phyloP scores from a whole-genome alignment of 2,888 invertebrate genomes.

The Eretmocerus hayati region DNA sequence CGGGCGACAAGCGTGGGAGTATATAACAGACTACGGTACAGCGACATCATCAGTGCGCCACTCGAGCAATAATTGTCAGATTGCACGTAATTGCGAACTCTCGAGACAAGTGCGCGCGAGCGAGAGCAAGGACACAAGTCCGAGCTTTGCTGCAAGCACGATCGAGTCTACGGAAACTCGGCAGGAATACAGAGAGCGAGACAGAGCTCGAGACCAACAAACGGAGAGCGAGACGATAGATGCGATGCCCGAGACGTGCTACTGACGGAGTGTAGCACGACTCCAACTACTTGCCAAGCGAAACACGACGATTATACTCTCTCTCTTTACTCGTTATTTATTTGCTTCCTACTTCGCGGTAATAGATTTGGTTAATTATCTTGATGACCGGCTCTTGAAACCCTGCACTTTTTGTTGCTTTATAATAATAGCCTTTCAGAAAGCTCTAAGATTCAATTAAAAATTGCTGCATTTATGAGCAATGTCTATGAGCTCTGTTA shows the following conservation, averaged over 20 bases:
- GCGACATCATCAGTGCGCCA: slow-evolving; percentile 23
- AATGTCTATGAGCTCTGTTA: too few species aligned
- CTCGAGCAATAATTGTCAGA: slow-evolving; percentile 40
- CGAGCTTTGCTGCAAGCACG: slow-evolving; percentile 14
- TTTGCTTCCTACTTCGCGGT: too few species aligned
- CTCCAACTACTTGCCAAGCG: slow-evolving; percentile 19
- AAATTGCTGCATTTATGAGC: too few species aligned
- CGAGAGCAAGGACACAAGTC: slow-evolving; percentile 19
- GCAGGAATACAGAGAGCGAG: slow-evolving; percentile 11
- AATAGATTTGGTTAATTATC: too few species aligned
- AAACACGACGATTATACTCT: too few species aligned
- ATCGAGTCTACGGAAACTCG: slow-evolving; percentile 17
- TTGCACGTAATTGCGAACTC: slow-evolving; percentile 43
- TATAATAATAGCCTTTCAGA: too few species aligned
- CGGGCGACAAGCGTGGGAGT: slow-evolving; percentile 30
- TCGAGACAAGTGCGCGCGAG: slow-evolving; percentile 37
- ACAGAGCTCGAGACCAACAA: not conserved
- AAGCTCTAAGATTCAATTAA: too few species aligned
- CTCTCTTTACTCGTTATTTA: too few species aligned
- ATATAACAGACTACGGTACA: slow-evolving; percentile 9
- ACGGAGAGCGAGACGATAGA: slow-evolving; percentile 12
- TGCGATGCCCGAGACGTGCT: too few species aligned
- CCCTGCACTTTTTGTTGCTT: too few species aligned
- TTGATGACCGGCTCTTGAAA: too few species aligned
- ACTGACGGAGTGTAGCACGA: too few species aligned